Evolutionary conservation across 2,797 vertebrate genomes (phyloP), one percentile per base, ranked within the genome.

Genomic region (Capromys pilorides): DNA sequence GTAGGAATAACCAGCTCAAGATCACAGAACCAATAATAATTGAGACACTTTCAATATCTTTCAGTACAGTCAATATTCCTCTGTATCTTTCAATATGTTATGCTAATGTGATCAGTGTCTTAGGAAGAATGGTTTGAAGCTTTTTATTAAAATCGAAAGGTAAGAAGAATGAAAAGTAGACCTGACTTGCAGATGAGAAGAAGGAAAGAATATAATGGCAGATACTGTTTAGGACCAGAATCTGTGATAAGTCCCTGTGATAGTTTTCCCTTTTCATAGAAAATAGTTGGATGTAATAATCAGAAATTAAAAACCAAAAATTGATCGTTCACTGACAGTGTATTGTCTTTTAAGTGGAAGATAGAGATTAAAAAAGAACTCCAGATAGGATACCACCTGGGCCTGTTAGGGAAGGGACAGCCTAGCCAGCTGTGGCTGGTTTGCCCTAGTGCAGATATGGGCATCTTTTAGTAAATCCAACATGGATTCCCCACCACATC

Each of bases 261-360:
- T 24, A n/a, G 19, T 18, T 83, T 24, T 8, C 19, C 28, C 61
- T 89, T 93, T 45, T 9, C 19, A 31, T 80, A 90, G 78, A 92
- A 88, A 84, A 77, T 54, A 28, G 49, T 84, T 54, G 57, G 91
- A 73, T 82, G 75, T 62, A 51, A 78, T 69, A 57, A 62, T 86
- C 77, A 22, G 16, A 59, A 24, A 82, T 24, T 79, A 26, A 39
- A 94, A 73, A 90, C 22, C n/a, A 62, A 79, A 67, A 75, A 19
- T 21, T 62, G 49, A 41, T 64, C 19, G 11, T 77, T 95, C 71
- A 24, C 26, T 16, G 80, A 88, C 51, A 88, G 28, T 18, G 6
- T 24, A 11, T 69, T 88, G 62, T 69, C 28, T 75, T 86, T 81
- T 31, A 21, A 69, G 28, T 83, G 66, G 12, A 13, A 66, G 31